phyloP scores from a whole-genome alignment of 2,888 invertebrate species.

The Yponomeuta malinellus region DNA sequence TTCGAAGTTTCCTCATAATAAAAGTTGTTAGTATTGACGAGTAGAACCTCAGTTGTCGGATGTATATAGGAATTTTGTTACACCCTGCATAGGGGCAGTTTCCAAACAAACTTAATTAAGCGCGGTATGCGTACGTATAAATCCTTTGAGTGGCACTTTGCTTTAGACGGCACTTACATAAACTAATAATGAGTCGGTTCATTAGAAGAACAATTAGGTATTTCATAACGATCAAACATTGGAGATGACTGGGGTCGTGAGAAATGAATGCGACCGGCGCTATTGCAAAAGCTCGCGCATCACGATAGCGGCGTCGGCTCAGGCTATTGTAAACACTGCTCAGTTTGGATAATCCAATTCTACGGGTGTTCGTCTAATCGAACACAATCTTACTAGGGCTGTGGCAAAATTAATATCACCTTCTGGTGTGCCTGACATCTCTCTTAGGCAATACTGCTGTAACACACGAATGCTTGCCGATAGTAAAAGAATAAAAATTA shows the following conservation, averaged over 20 bases:
- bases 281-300: constrained; percentile 39
- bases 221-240: constrained; percentile 34
- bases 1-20: no score
- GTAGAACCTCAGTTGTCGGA: no score
- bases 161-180: background rate
- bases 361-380: constrained; percentile 28
- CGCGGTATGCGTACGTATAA: background rate
- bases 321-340: constrained; percentile 25
- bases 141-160: constrained; percentile 1
- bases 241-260: constrained; percentile 32
- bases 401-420: background rate
- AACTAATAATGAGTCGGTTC: constrained; percentile 14
- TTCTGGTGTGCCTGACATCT: background rate
- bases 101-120: background rate
- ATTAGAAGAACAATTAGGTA: constrained; percentile 33
- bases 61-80: background rate
- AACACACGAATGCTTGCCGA: no score
- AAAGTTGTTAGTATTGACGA: no score
- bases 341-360: constrained; percentile 35
- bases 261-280: constrained; percentile 29
- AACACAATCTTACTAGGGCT: constrained; percentile 16
- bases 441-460: background rate
- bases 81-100: background rate
- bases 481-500: no score
- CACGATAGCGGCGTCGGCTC: constrained; percentile 31